Evolutionary conservation across 1,140 invertebrate species (phyloP), one percentile per base, ranked within the genome.

Genomic region (Hycleus cichorii): DNA sequence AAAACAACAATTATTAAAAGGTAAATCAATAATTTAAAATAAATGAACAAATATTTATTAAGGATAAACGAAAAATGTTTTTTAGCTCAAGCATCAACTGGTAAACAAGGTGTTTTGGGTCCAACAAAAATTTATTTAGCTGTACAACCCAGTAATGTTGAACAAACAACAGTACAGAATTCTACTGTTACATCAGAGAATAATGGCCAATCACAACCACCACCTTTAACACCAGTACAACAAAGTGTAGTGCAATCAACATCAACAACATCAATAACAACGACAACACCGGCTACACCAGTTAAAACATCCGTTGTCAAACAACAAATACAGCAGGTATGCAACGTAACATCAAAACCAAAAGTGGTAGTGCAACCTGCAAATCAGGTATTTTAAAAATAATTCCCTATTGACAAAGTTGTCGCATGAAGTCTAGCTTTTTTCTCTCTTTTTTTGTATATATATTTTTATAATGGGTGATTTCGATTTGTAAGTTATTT

Each of bases 71-170:
- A 6, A 40, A n/a, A 52, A 42, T 42, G 10, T 42, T 64, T 55
- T 68, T 26, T 63, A 89, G 87, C 87, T 7, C 88, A 89, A 84
- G 87, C 86, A 64, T 83, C 84, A 1, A 87, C 86, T 10, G 88
- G 88, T 9, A 91, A 90, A 67, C 84, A 90, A 70, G 87, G 88
- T 11, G 86, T 89, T 59, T 71, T 91, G 46, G 88, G 89, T 10
- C 89, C 90, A 4, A 89, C 88, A 4, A 91, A 90, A 76, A 89
- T 91, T 62, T 91, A 90, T 70, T 67, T 91, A 38, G 88, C 88
- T 1, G 88, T 91, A 40, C 89, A 91, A 72, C 88, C 88, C 10
- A 71, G 73, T 11, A 62, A 45, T 39, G 25, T 65, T 58, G 50
- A 64, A n/a, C 54, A 55, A 43, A 3, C 27, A 42, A n/a, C 9